These are phyloP conservation scores for Drosophila azteca DNA, from an alignment of 1,140 invertebrate genomes.

Conservation along the genomic window DNA sequence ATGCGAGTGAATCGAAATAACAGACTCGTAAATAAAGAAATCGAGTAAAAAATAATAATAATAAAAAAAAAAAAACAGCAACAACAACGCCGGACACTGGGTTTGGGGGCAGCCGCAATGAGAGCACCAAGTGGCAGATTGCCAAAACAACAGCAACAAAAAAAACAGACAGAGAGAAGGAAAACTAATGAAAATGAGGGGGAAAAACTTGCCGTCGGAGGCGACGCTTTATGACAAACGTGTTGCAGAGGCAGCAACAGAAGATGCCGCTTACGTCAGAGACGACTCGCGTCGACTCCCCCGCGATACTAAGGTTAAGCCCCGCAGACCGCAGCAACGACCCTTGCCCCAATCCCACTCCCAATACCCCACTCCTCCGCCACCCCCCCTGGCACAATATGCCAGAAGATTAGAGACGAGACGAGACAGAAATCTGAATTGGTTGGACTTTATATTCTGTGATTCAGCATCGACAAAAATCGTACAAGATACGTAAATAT, in stretches of 20 bases:
- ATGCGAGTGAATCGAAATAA: slow-evolving; percentile 10
- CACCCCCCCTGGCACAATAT: too few species aligned
- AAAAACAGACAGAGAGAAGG: slow-evolving; percentile 6
- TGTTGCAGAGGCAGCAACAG: slow-evolving; percentile 5
- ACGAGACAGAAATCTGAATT: slow-evolving; percentile 27
- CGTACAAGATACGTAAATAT: slow-evolving; percentile 3
- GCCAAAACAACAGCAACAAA: slow-evolving; percentile 34
- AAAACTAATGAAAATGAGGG: slow-evolving; percentile 31
- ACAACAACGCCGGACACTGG: slow-evolving; percentile 30
- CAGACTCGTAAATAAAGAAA: slow-evolving; percentile 67
- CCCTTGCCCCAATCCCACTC: slow-evolving; percentile 24
- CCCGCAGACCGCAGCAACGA: slow-evolving; percentile 4
- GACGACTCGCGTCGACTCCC: not conserved
- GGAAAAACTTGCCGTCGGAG: slow-evolving; percentile 15
- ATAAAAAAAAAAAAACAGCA: slow-evolving; percentile 6
- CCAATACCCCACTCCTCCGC: not conserved
- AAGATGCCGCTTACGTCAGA: slow-evolving; percentile 60
- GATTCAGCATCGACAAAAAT: slow-evolving; percentile 29
- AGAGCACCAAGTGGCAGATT: slow-evolving; percentile 34
- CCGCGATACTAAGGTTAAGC: slow-evolving; percentile 23
- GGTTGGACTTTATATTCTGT: slow-evolving; percentile 49
- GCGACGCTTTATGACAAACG: slow-evolving; percentile 47
- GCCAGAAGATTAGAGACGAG: slow-evolving; percentile 22
- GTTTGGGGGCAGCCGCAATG: slow-evolving; percentile 50
- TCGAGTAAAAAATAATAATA: slow-evolving; percentile 25